Evolutionary conservation across 2,888 invertebrate genomes (phyloP), one percentile per base, ranked within the genome.

Genomic region (Acanthococcus lagerstroemiae): DNA sequence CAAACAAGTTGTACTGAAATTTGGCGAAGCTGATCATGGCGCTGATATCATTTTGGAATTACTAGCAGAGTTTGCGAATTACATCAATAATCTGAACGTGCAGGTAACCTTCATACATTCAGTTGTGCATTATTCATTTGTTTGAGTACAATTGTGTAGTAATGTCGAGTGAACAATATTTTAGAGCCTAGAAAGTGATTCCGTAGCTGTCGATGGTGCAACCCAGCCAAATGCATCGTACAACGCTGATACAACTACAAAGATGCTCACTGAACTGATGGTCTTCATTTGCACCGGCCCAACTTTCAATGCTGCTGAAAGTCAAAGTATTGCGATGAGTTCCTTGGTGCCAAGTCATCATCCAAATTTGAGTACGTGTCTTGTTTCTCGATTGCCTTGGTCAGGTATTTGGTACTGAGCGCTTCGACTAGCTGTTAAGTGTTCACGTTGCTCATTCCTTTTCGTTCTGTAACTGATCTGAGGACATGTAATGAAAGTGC

Each of bases 301-400:
- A 68, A 70, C 73, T 60, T 72, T 79, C 12, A 26, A 27, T 22
- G 61, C 54, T 50, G 57, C 52, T 25, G 65, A 68, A 27, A 48
- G 48, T 46, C 52, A 61, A 60, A 50, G 44, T 1, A 55, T 68
- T 7, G 66, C 60, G 17, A 55, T 66, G 65, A 85, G 85, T 67
- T 79, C 85, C 4, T 75, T 95, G 25, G 78, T 86, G 15, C 82
- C 87, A 48, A 82, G 86, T 57, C 90, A 93, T 76, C 87, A 91
- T 76, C 88, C 88, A 1, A 80, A 83, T 45, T 81, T 88, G 45
- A 74, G 79, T 79, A 72, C 71, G 73, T 70, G n/a, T n/a, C n/a
- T 26, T 9, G 25, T 5, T 22, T 54, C 54, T 24, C 9, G 2
- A n/a, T 37, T 37, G 12, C 44, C 44, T 22, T 25, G n/a, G 24